A percentile compares a stretch with the other conserved stretches of the same genome.
Conservation (phyloP, 2,113 vertebrate species). For the Pluvianellus socialis region DNA sequence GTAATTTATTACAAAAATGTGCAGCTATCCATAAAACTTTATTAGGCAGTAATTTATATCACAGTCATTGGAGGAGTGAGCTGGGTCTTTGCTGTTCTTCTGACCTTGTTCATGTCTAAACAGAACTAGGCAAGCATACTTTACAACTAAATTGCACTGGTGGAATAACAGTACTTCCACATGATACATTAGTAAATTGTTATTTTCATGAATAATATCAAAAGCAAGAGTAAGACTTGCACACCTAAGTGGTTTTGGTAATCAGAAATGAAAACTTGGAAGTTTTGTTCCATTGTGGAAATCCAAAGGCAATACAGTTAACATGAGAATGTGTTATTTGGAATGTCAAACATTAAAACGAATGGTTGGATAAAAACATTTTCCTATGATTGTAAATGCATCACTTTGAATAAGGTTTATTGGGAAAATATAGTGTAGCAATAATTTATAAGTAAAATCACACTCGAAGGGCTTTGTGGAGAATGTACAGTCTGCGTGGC, state of each 20-base stretch:
- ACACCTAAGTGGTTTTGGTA: slow-evolving; percentile 8
- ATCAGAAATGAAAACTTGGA: slow-evolving; percentile 22
- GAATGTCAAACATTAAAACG: slow-evolving; percentile 4
- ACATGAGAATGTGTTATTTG: not conserved
- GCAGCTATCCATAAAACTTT: slow-evolving; percentile 17
- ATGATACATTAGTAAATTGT: slow-evolving; percentile 11
- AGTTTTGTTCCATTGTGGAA: slow-evolving; percentile 31
- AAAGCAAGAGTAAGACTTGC: slow-evolving; percentile 23
- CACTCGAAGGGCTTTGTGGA: not conserved
- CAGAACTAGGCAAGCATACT: not conserved
- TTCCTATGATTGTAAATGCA: slow-evolving; percentile 15
- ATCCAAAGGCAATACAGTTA: not conserved
- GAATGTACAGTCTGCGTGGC: not conserved
- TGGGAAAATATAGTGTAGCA: not conserved
- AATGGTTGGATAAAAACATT: not conserved
- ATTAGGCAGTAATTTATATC: slow-evolving; percentile 27
- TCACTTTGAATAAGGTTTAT: slow-evolving; percentile 19
- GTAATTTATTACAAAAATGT: slow-evolving; percentile 67
- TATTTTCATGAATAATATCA: slow-evolving; percentile 15
- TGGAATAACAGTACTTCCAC: slow-evolving; percentile 24
- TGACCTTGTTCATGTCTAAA: slow-evolving; percentile 1
- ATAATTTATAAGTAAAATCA: not conserved
- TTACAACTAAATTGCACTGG: not conserved
- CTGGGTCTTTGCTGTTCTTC: not conserved
- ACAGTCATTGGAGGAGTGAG: not conserved